phyloP scores from a whole-genome alignment of 2,888 invertebrate genomes.

The Trissolcus brochymenae region DNA sequence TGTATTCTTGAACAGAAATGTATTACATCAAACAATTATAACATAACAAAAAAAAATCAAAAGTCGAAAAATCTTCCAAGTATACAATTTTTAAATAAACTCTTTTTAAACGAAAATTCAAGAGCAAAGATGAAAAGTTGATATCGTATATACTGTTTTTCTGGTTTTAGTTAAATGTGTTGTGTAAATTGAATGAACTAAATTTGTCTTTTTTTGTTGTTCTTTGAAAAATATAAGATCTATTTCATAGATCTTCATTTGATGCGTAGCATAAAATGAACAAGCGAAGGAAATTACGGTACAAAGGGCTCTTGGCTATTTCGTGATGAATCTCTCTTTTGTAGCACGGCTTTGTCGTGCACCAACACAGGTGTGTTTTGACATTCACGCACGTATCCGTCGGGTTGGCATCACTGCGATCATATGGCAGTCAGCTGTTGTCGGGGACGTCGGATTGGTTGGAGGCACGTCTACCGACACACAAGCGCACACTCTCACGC shows the following conservation, averaged over 20 bases:
- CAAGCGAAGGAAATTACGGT: conserved; percentile 1
- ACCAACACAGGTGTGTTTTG: conserved; percentile 38
- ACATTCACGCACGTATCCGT: conserved; percentile 40
- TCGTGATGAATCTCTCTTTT: conserved; percentile 21
- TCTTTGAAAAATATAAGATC: no score
- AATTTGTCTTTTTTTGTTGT: no score
- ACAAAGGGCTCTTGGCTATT: conserved; percentile 12
- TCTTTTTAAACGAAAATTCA: background rate
- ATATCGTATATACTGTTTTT: background rate
- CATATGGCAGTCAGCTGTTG: conserved; percentile 59
- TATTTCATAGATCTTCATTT: no score
- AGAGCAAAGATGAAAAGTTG: background rate
- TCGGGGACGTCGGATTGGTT: conserved; percentile 33
- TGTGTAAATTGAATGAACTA: no score
- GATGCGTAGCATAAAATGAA: no score
- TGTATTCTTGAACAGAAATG: background rate
- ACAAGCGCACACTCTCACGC: conserved; percentile 8
- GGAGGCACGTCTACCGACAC: background rate
- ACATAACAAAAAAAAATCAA: no score
- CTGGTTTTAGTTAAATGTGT: no score
- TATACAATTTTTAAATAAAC: no score
- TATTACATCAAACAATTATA: background rate
- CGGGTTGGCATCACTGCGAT: conserved; percentile 50
- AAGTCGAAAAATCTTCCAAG: no score
- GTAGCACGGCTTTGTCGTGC: conserved; percentile 29